Conservation (phyloP, 2,888 invertebrate genomes). For the Linnaemya tessellans region DNA sequence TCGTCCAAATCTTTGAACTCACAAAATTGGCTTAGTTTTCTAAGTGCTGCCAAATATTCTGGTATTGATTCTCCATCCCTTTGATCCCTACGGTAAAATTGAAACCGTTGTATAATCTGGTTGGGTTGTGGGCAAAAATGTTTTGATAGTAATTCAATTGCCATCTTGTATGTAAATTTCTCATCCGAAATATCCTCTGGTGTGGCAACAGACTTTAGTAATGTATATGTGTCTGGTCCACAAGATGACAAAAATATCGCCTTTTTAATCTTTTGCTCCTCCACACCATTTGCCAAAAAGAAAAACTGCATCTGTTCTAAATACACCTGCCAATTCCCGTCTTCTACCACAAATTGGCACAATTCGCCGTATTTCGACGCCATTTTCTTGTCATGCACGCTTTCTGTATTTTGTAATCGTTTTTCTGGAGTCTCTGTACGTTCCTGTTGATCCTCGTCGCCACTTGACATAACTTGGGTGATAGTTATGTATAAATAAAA, state of each 20-base stretch:
- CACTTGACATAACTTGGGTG: no score
- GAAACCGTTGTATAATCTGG: conserved; percentile 37
- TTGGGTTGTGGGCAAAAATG: conserved; percentile 42
- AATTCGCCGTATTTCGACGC: conserved; percentile 43
- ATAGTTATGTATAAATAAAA: no score
- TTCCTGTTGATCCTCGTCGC: no score
- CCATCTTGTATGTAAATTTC: not conserved
- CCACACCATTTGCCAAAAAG: conserved; percentile 36
- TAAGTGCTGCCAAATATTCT: conserved; percentile 39
- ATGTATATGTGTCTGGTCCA: conserved; percentile 36
- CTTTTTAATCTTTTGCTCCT: conserved; percentile 17
- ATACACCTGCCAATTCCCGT: conserved; percentile 24
- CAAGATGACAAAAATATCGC: conserved; percentile 47
- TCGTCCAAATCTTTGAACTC: conserved; percentile 45
- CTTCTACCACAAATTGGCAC: not conserved
- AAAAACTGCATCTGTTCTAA: conserved; percentile 37
- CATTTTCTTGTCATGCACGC: not conserved
- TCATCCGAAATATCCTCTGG: not conserved
- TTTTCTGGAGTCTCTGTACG: no score
- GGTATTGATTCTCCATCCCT: conserved; percentile 23
- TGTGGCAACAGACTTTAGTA: conserved; percentile 14
- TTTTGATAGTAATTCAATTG: no score
- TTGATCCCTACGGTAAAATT: conserved; percentile 38
- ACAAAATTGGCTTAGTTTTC: conserved; percentile 38
- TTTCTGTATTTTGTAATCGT: no score